Conservation (phyloP, 2,797 vertebrate genomes). For the Pipistrellus kuhlii region DNA sequence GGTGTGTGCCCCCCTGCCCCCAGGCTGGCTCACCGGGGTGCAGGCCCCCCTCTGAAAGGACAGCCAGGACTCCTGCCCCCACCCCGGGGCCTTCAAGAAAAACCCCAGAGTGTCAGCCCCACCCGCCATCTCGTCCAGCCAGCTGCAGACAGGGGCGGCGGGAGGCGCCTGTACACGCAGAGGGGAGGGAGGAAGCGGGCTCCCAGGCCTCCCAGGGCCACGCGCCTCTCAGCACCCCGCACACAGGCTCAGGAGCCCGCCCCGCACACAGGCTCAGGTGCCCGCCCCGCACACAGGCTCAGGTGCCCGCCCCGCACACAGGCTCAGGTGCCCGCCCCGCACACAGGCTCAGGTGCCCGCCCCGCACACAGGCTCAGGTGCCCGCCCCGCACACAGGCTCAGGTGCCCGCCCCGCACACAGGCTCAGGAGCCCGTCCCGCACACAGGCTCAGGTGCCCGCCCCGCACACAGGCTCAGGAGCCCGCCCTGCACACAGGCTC, state of each 20-base stretch:
- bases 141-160: neutral
- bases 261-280: neutral
- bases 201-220: neutral
- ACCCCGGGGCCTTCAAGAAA: neutral
- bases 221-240: fast-evolving
- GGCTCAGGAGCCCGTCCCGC: neutral
- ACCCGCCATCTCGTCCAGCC: fast-evolving
- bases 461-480: too few relatives aligned
- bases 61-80: neutral
- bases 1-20: neutral
- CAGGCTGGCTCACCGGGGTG: neutral
- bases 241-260: neutral
- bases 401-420: too few relatives aligned
- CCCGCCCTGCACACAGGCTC: too few relatives aligned
- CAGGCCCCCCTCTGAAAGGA: neutral
- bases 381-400: neutral
- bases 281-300: neutral
- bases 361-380: too few relatives aligned
- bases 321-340: neutral
- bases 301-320: too few relatives aligned
- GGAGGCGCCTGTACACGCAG: neutral
- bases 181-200: neutral
- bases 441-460: neutral
- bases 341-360: neutral
- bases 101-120: neutral